Evolutionary conservation across 1,140 invertebrate species (phyloP).

Genomic region (Microplitis mediator): DNA sequence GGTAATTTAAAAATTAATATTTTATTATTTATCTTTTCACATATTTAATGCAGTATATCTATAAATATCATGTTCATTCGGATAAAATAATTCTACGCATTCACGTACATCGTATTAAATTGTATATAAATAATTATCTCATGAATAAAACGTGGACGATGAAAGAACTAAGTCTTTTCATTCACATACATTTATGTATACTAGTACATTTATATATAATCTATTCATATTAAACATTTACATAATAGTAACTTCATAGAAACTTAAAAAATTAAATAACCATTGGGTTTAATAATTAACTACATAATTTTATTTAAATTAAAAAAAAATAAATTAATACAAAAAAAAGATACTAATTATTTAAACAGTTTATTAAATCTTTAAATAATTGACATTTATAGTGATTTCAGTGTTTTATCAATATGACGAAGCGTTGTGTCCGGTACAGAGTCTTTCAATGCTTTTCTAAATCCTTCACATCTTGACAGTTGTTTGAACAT

Average conservation of each 20-base stretch:
- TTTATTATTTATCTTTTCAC: too few relatives aligned
- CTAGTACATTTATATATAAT: too few relatives aligned
- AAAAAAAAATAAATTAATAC: neutral
- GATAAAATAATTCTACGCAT: too few relatives aligned
- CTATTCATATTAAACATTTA: too few relatives aligned
- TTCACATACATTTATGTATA: neutral
- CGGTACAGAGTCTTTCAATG: conserved; percentile 70
- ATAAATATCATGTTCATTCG: too few relatives aligned
- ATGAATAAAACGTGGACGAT: neutral
- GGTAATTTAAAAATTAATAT: too few relatives aligned
- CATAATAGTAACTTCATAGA: too few relatives aligned
- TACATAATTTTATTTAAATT: neutral
- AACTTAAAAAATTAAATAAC: too few relatives aligned
- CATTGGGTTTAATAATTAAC: neutral
- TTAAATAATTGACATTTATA: conserved; percentile 49
- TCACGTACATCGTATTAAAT: too few relatives aligned
- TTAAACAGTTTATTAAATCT: neutral
- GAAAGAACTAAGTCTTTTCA: neutral
- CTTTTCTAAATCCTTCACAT: conserved; percentile 69
- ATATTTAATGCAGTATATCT: too few relatives aligned
- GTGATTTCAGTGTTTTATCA: conserved; percentile 69
- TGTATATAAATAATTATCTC: neutral
- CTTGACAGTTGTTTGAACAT: conserved; percentile 68
- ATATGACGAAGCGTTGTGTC: conserved; percentile 70
- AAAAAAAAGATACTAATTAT: neutral